Base-by-base conservation (phyloP, 2,113 vertebrate genomes). In the Monarcha castaneiventris region DNA sequence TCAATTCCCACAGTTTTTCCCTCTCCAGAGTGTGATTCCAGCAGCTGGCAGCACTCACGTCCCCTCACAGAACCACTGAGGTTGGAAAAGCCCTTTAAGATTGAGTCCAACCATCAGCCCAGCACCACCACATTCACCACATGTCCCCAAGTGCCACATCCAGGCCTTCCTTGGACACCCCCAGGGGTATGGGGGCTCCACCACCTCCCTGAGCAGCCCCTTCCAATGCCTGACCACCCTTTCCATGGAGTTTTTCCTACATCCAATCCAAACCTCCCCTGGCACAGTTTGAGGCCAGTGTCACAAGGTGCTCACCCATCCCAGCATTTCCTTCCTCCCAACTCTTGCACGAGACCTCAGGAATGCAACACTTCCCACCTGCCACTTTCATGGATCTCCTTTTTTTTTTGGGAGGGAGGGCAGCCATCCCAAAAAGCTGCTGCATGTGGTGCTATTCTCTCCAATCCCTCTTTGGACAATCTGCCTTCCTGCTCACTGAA, bases 11-110 rank as follows among this genome's bases (percentile, higher is more conserved):
- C 3, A 8, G 0, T 15, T 59, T 56, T 11, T n/a, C 75, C 48
- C 54, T 25, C 33, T 49, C 10, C 23, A 39, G 23, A 0, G 0
- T 14, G 44, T 2, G 16, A 62, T 58, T 67, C 41, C 67, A 63
- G 43, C 10, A 23, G 18, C 2, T 23, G 10, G 68, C 1, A 8
- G 52, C 68, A 27, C 37, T 22, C n/a, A 33, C 41, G 29, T 39
- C 55, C 27, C 72, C 26, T 25, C 43, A 58, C 52, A 51, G 71
- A 69, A 19, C 12, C 19, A 29, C 18, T 19, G 29, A 46, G 33
- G 33, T 4, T 44, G 64, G 54, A 46, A 62, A 62, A 46, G 10
- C 19, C n/a, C 29, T 29, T 16, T 10, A 6, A 35, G 32, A 21
- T 3, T 1, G 3, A 55, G 29, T 15, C 27, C 64, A 39, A 9